These are phyloP conservation scores for Drosophila meridionalis DNA, from an alignment of 2,888 invertebrate genomes.

Conservation along the genomic window DNA sequence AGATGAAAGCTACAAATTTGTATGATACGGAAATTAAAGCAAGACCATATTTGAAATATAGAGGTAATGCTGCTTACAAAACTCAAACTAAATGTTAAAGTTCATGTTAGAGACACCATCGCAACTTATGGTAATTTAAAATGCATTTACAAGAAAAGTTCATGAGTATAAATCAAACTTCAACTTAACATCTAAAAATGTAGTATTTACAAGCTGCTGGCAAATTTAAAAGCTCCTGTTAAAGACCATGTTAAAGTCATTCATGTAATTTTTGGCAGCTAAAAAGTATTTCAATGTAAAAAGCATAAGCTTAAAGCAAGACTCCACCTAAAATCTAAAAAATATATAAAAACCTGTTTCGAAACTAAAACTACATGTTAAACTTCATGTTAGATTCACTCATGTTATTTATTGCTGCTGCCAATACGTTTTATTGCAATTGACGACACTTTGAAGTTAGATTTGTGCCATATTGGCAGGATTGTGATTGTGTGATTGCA, in stretches of 20 bases:
- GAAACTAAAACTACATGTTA: background rate
- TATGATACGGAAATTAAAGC: no score
- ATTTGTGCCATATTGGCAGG: conserved; percentile 5
- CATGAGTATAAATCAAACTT: no score
- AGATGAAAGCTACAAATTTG: no score
- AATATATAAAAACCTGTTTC: background rate
- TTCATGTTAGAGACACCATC: background rate
- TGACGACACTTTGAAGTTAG: conserved; percentile 11
- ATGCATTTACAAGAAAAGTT: no score
- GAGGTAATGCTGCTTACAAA: no score
- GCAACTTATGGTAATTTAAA: background rate
- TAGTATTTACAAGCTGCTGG: background rate
- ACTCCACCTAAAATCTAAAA: rapidly evolving
- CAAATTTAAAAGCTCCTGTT: background rate
- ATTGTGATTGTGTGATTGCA: conserved; percentile 35
- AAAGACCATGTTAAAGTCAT: background rate
- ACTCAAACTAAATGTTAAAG: background rate
- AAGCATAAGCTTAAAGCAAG: background rate
- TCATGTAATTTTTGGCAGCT: background rate
- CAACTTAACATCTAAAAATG: no score
- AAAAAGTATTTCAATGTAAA: background rate
- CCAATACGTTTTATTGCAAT: conserved; percentile 9
- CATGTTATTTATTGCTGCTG: background rate
- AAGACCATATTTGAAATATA: no score
- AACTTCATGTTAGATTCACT: background rate